Evolutionary conservation across 2,113 vertebrate species (phyloP).

Genomic region (Sceloporus tristichus): DNA sequence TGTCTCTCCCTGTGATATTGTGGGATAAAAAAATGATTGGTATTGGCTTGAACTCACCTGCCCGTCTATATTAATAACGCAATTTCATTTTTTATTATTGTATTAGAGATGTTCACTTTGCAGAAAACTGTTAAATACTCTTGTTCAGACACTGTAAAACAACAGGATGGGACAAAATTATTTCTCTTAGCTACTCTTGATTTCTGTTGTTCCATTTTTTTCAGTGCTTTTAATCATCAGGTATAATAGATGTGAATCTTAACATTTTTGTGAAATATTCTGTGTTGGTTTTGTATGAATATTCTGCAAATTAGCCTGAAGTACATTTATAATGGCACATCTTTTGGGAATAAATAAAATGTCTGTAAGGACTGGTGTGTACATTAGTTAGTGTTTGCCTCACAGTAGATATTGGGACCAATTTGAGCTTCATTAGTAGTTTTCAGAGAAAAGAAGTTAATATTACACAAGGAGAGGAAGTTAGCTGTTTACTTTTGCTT

Average conservation of each 20-base stretch:
- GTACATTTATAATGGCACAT: constrained; percentile 19
- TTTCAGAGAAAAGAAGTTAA: background rate
- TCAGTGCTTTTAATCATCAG: background rate
- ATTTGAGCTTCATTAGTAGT: background rate
- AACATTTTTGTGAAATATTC: constrained; percentile 34
- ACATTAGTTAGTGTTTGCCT: background rate
- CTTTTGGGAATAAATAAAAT: background rate
- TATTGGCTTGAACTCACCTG: constrained; percentile 30
- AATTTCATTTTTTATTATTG: constrained; percentile 19
- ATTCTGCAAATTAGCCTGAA: constrained; percentile 13
- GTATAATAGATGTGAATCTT: constrained; percentile 11
- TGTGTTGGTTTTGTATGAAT: background rate
- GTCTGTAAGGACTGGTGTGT: background rate
- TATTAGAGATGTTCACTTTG: constrained; percentile 32
- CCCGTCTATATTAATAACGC: constrained; percentile 26
- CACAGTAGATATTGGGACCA: background rate
- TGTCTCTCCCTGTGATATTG: constrained; percentile 44
- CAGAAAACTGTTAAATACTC: constrained; percentile 49
- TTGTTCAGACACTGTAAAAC: background rate
- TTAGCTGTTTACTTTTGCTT: background rate
- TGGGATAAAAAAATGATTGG: constrained; percentile 27
- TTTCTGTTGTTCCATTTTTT: constrained; percentile 13
- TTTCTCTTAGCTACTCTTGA: constrained; percentile 32
- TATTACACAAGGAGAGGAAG: constrained; percentile 15
- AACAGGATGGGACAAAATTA: background rate